phyloP scores from a whole-genome alignment of 30 jellyfish, hydroid and myxozoan species.

The Cassiopea andromeda region DNA sequence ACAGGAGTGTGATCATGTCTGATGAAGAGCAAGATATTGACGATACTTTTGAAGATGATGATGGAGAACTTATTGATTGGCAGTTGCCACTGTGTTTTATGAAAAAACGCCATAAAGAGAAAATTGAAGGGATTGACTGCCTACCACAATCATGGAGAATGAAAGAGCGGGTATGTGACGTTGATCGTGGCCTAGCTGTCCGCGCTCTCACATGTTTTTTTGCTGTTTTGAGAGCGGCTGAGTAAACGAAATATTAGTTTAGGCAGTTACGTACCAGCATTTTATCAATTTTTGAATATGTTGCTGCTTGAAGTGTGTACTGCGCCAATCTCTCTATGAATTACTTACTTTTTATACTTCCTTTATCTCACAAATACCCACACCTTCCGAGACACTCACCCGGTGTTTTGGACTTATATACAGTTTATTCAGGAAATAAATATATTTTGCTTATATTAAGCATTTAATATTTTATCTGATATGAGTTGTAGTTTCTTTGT shows the following conservation, averaged over 20 bases:
- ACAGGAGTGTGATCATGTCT: conserved; percentile 13
- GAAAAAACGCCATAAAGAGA: conserved; percentile 95
- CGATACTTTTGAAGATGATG: conserved; percentile 90
- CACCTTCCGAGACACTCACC: not conserved
- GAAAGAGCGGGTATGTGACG: conserved; percentile 86
- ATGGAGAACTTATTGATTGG: conserved; percentile 91
- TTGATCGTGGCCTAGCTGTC: conserved; percentile 4
- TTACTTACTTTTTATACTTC: not conserved
- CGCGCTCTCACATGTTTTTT: not conserved
- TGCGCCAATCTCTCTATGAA: too few relatives aligned
- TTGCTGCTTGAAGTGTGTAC: too few relatives aligned
- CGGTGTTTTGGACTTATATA: not conserved
- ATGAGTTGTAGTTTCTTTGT: not conserved
- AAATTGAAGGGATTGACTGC: conserved; percentile 75
- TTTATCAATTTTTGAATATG: too few relatives aligned
- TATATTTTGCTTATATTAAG: not conserved
- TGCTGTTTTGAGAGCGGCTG: not conserved
- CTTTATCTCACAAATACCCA: not conserved
- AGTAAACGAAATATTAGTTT: not conserved
- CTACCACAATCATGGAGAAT: conserved; percentile 92
- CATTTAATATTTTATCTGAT: not conserved
- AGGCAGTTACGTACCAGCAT: too few relatives aligned
- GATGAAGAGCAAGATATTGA: conserved; percentile 82
- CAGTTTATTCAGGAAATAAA: not conserved
- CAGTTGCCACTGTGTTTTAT: conserved; percentile 93